Base-by-base conservation (phyloP, 2,797 vertebrate species). In the Sparus aurata region DNA sequence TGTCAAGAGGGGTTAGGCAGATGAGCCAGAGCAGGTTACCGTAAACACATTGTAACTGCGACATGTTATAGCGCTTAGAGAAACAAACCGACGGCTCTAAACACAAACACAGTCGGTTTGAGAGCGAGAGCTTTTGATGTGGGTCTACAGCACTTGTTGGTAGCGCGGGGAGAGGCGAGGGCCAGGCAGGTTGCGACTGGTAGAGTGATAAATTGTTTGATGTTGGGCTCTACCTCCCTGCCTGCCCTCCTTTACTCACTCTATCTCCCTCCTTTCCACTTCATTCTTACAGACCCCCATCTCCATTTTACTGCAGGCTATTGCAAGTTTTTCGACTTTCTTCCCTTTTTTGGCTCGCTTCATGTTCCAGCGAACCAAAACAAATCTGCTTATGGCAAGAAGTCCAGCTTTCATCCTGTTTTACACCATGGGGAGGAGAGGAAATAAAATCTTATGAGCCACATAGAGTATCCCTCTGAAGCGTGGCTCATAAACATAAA, bases 151-250 rank as follows among this genome's bases (percentile, higher is more conserved):
- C 84, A 82, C 80, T 89, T 71, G 86, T 86, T 86, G 81, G 89
- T 82, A 91, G 85, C 73, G 12, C 53, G 81, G 74, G 72, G 68
- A 89, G 78, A 88, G 78, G 87, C 79, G 45, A 87, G 69, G 73
- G 75, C 63, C 64, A 75, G 89, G 85, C 93, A 75, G 87, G 93
- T 89, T 91, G 90, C 86, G 84, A 93, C 94, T 92, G 87, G 93
- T 78, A 73, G 69, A 83, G 87, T 89, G 88, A 93, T 92, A 90
- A 92, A 93, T 81, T 92, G 92, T 92, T 93, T 93, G 85, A 94
- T 91, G 89, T 93, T 87, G 52, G 77, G 85, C 79, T 89, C 72
- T 79, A 73, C 71, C 76, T 91, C 68, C 25, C 53, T 46, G 25
- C 62, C 77, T 79, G 43, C 76, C 63, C 85, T 87, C 76, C 75